These are phyloP conservation scores for Cromileptes altivelis DNA, from an alignment of 2,113 vertebrate genomes.

Conservation along the genomic window DNA sequence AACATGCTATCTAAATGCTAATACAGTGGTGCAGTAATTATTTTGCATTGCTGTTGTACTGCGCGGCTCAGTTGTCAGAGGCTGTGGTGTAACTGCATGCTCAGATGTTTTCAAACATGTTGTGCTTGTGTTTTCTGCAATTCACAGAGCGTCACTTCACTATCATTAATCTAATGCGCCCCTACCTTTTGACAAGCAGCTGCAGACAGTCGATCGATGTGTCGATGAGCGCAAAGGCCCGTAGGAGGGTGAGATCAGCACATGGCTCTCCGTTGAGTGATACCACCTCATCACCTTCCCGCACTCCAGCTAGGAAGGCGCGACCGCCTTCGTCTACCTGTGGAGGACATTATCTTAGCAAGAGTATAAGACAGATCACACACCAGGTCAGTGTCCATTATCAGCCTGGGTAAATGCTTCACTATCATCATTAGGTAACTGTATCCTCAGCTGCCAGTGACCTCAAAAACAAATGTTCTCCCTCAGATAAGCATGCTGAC, in stretches of 20 bases:
- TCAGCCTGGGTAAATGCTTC: not conserved
- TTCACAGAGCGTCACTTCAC: not conserved
- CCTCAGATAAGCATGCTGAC: not conserved
- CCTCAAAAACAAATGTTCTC: not conserved
- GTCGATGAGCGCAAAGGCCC: slow-evolving; percentile 89
- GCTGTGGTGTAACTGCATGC: not conserved
- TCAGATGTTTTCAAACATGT: not conserved
- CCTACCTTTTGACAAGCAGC: slow-evolving; percentile 94
- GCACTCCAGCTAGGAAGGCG: slow-evolving; percentile 89
- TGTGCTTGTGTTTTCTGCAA: not conserved
- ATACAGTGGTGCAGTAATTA: slow-evolving; percentile 54
- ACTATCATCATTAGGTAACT: not conserved
- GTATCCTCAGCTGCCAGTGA: not conserved
- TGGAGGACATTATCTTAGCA: slow-evolving; percentile 4
- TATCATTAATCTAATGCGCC: not conserved
- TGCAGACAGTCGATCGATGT: slow-evolving; percentile 88
- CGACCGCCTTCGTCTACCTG: slow-evolving; percentile 86
- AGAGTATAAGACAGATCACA: not conserved
- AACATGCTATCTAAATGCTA: slow-evolving; percentile 69
- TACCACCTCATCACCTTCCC: slow-evolving; percentile 92
- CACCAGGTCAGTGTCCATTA: not conserved
- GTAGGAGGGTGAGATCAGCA: slow-evolving; percentile 88
- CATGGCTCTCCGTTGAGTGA: slow-evolving; percentile 93
- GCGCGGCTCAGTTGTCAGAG: not conserved
- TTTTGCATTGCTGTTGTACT: slow-evolving; percentile 2